Base-by-base conservation (phyloP, 2,888 invertebrate species). In the Drosophila pseudotakahashii region DNA sequence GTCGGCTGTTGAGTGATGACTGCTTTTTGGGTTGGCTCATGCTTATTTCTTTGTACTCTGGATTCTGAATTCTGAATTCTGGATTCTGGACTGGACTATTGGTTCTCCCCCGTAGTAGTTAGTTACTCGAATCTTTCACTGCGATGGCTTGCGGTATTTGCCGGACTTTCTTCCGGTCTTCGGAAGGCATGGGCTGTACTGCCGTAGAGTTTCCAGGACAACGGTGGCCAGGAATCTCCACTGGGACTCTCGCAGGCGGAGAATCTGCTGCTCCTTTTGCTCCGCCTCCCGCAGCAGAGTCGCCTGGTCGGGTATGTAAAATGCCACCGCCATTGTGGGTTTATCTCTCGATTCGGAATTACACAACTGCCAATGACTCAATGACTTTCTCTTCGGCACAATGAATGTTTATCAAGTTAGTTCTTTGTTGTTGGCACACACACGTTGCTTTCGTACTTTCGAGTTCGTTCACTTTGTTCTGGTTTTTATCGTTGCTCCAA, bases 291-390 rank as follows among this genome's bases (percentile, higher is more conserved):
- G 90, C 73, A 90, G 73, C 57, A 91, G 53, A 14, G 67, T 82
- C 26, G 86, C 89, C 76, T 91, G 91, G 62, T 91, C 91, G 54
- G 91, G 91, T 53, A 91, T 91, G 50, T 81, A 91, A 54, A 91
- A 91, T 45, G 91, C 91, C 62, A 91, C 81, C 34, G 91, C 91
- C 91, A 91, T 91, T 79, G 57, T 58, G 60, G 50, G 30, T 32
- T 44, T 48, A 26, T 41, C 37, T 32, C 34, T 53, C n/a, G 16
- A 10, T 61, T 39, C 16, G 48, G 68, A 77, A 87, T 88, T 85
- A 70, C 84, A 87, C 82, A 89, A 84, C 73, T 80, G 66, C 52
- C 68, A 69, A 23, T 78, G 87, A 81, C 84, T 81, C 87, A 87
- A 84, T 41, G 74, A 81, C 81, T 81, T 81, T 81, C 81, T 81